phyloP scores from a whole-genome alignment of 2,888 invertebrate species.

The Colostygia pectinataria region DNA sequence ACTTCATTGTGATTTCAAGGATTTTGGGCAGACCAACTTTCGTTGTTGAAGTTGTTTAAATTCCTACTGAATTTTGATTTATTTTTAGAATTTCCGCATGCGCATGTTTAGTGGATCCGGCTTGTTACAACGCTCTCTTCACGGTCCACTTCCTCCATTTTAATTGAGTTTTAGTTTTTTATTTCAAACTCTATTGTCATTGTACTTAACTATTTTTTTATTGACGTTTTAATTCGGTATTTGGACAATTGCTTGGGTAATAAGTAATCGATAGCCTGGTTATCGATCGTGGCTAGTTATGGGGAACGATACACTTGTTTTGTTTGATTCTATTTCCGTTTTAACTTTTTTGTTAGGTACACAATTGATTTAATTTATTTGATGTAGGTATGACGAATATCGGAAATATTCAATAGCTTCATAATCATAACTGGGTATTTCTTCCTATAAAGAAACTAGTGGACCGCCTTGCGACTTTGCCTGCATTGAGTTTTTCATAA shows the following conservation, averaged over 20 bases:
- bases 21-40: too few species aligned
- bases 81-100: conserved; percentile 27
- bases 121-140: conserved; percentile 65
- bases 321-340: conserved; percentile 15
- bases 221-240: conserved; percentile 30
- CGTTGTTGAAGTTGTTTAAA: too few species aligned
- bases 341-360: conserved; percentile 12
- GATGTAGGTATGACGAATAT: too few species aligned
- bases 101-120: conserved; percentile 57
- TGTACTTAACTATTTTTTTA: conserved; percentile 18
- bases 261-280: conserved; percentile 29
- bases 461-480: too few species aligned
- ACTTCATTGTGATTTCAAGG: too few species aligned
- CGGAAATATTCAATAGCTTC: too few species aligned
- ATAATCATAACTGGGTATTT: too few species aligned
- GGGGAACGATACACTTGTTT: conserved; percentile 3
- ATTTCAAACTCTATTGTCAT: conserved; percentile 23
- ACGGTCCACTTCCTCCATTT: conserved; percentile 66
- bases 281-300: conserved; percentile 13
- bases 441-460: too few species aligned
- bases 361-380: conserved; percentile 11
- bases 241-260: conserved; percentile 35
- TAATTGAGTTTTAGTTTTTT: conserved; percentile 61
- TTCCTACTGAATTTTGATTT: not conserved
- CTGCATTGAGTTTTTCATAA: too few species aligned